Conservation (phyloP, 2,888 invertebrate genomes). For the Euzophera pinguis region DNA sequence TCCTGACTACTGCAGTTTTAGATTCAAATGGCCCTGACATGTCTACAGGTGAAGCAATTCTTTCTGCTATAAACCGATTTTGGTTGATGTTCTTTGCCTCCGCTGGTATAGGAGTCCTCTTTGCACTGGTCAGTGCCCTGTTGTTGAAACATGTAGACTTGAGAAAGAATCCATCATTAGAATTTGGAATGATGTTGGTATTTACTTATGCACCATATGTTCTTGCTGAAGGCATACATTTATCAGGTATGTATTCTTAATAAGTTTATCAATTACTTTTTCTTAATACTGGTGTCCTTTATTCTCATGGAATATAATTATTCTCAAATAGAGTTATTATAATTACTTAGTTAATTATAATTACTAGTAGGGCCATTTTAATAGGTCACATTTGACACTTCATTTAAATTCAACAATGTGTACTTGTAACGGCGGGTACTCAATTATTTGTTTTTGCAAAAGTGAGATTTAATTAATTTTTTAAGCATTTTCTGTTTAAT, state of each 20-base stretch:
- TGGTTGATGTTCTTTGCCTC: slow-evolving; percentile 99
- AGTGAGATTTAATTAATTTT: too few relatives aligned
- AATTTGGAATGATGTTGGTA: slow-evolving; percentile 98
- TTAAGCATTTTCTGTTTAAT: too few relatives aligned
- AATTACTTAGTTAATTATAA: too few relatives aligned
- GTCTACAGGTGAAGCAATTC: slow-evolving; percentile 90
- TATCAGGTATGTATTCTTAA: slow-evolving; percentile 83
- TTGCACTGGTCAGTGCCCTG: slow-evolving; percentile 95
- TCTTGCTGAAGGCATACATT: slow-evolving; percentile 96
- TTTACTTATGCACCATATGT: slow-evolving; percentile 99
- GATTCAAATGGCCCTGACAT: slow-evolving; percentile 81
- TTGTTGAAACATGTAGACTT: slow-evolving; percentile 97
- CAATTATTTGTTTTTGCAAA: too few relatives aligned
- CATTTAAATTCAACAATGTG: too few relatives aligned
- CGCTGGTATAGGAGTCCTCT: slow-evolving; percentile 96
- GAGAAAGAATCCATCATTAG: slow-evolving; percentile 97
- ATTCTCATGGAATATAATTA: too few relatives aligned
- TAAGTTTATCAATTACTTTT: too few relatives aligned
- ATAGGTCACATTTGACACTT: too few relatives aligned
- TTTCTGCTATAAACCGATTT: slow-evolving; percentile 93
- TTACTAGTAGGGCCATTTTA: too few relatives aligned
- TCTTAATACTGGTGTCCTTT: too few relatives aligned
- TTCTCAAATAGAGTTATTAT: too few relatives aligned
- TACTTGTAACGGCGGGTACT: too few relatives aligned
- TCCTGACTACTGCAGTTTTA: slow-evolving; percentile 93